phyloP scores from a whole-genome alignment of 2,797 vertebrate genomes.

The Decapterus maruadsi region DNA sequence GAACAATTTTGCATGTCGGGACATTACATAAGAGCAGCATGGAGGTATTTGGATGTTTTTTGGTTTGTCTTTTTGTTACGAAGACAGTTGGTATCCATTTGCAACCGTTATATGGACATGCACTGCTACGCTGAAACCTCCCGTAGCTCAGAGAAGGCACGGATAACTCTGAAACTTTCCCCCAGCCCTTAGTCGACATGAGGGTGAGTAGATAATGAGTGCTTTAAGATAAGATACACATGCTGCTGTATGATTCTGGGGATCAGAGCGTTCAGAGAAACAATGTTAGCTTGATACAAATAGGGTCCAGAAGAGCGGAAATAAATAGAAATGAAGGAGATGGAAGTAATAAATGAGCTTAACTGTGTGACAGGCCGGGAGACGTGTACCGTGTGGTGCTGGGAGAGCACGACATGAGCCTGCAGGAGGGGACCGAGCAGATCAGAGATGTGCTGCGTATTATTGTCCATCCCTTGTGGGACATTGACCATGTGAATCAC shows the following conservation, averaged over 20 bases:
- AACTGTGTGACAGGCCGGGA: conserved; percentile 69
- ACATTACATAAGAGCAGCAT: no score
- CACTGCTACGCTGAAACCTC: no score
- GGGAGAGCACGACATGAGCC: conserved; percentile 84
- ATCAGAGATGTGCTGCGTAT: conserved; percentile 83
- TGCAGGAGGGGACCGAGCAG: conserved; percentile 85
- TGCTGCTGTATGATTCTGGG: neutral
- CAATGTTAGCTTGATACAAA: neutral
- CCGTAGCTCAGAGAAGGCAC: no score
- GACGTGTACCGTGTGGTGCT: conserved; percentile 87
- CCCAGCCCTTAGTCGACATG: no score
- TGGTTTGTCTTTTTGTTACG: no score
- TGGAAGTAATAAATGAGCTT: neutral
- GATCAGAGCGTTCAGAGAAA: neutral
- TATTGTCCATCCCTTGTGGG: conserved; percentile 87
- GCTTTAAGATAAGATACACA: neutral
- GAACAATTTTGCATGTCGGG: no score
- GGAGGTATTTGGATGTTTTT: no score
- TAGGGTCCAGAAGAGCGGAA: neutral
- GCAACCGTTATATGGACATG: no score
- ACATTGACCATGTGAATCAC: conserved; percentile 72
- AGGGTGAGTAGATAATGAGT: no score
- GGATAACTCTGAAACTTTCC: no score
- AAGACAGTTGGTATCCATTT: no score
- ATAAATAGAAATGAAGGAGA: neutral